Percentiles rank a stretch among this genome's conserved stretches.
Conservation (phyloP, 2,797 vertebrate genomes). For the Microtus californicus region DNA sequence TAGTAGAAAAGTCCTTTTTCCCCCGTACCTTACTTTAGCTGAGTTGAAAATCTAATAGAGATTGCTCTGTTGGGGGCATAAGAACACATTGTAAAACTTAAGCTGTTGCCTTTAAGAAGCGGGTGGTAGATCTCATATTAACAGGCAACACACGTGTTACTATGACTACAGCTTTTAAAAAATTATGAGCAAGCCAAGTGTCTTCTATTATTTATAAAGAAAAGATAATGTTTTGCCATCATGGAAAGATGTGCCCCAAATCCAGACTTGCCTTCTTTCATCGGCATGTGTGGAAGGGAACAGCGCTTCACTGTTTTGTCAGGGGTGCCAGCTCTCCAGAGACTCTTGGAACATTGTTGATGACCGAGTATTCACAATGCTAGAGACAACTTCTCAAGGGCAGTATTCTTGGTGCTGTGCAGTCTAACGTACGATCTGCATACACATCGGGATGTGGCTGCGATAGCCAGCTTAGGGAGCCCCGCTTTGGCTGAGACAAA, state of each 20-base stretch:
- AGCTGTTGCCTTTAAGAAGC: slow-evolving; percentile 64
- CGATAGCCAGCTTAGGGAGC: background rate
- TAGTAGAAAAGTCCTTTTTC: background rate
- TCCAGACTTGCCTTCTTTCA: slow-evolving; percentile 68
- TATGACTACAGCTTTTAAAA: slow-evolving; percentile 77
- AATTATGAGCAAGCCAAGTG: slow-evolving; percentile 63
- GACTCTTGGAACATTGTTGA: slow-evolving; percentile 51
- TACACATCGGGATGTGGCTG: background rate
- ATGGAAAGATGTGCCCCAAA: background rate
- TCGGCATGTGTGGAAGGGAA: slow-evolving; percentile 57
- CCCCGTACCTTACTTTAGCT: background rate
- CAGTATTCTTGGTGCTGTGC: slow-evolving; percentile 67
- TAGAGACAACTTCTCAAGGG: slow-evolving; percentile 47
- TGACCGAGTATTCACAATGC: slow-evolving; percentile 57
- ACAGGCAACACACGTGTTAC: slow-evolving; percentile 58
- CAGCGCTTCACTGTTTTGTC: slow-evolving; percentile 72
- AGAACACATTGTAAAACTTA: slow-evolving; percentile 47
- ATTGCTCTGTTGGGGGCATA: background rate
- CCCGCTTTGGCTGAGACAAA: slow-evolving; percentile 30
- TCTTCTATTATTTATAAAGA: slow-evolving; percentile 74
- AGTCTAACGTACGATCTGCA: background rate
- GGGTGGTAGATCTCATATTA: slow-evolving; percentile 22
- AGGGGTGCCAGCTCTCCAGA: slow-evolving; percentile 68
- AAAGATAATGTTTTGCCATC: slow-evolving; percentile 72
- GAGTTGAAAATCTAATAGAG: slow-evolving; percentile 54